Evolutionary conservation across 2,797 vertebrate species (phyloP).

Genomic region (Anguilla anguilla): DNA sequence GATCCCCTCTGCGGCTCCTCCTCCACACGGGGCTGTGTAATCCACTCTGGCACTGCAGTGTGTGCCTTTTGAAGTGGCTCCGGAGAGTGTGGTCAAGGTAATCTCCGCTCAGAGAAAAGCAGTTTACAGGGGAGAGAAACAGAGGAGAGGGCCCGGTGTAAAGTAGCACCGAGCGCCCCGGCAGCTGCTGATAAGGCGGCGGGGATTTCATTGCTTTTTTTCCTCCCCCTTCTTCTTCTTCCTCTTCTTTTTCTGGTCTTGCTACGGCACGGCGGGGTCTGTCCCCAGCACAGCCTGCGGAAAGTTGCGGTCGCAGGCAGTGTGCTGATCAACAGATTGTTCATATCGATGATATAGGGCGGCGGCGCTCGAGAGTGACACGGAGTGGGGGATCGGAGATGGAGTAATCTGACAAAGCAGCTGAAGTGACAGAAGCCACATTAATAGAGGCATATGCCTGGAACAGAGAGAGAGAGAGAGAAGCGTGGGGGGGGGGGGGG

Average conservation of each 20-base stretch:
- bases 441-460: constrained; percentile 74
- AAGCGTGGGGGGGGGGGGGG: neutral
- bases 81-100: constrained; percentile 52
- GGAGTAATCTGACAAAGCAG: constrained; percentile 64
- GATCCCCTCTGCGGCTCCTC: constrained; percentile 32
- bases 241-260: neutral
- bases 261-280: constrained; percentile 22
- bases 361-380: constrained; percentile 52
- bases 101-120: constrained; percentile 53
- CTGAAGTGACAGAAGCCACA: constrained; percentile 74
- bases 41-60: constrained; percentile 45
- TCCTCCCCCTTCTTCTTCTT: neutral
- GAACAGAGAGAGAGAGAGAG: constrained; percentile 48
- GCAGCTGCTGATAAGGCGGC: constrained; percentile 43
- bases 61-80: constrained; percentile 49
- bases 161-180: constrained; percentile 42
- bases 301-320: constrained; percentile 36
- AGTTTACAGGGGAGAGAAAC: constrained; percentile 37
- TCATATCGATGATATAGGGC: constrained; percentile 60
- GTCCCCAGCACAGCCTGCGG: constrained; percentile 34
- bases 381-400: constrained; percentile 47
- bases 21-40: constrained; percentile 43
- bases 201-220: constrained; percentile 34
- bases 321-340: constrained; percentile 51
- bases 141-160: constrained; percentile 42